phyloP scores from a whole-genome alignment of 2,113 vertebrate genomes.

The Xerus inauris region DNA sequence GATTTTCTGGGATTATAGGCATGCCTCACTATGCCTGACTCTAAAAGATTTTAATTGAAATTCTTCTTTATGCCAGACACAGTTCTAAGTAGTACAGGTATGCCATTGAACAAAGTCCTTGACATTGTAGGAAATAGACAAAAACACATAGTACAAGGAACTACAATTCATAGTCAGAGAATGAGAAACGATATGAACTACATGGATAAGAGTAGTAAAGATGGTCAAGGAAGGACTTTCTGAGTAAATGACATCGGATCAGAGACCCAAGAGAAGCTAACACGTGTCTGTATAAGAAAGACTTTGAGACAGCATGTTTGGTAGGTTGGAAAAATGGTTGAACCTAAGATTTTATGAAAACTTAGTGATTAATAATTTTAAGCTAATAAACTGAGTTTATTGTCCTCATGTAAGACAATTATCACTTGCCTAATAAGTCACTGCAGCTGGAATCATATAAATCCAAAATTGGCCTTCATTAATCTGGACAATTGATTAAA shows the following conservation, averaged over 20 bases:
- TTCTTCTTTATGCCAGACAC: neutral
- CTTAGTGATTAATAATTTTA: neutral
- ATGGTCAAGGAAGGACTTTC: neutral
- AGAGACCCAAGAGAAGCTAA: neutral
- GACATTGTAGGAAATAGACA: neutral
- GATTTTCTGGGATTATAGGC: no score
- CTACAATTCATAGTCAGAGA: neutral
- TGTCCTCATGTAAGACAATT: neutral
- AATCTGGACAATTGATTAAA: neutral
- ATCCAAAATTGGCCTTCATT: neutral
- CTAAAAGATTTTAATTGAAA: neutral
- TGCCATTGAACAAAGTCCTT: neutral
- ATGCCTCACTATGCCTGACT: neutral
- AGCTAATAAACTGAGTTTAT: neutral
- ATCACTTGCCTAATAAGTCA: neutral
- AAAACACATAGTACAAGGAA: neutral
- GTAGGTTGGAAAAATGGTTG: neutral
- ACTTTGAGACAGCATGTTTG: neutral
- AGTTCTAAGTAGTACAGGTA: neutral
- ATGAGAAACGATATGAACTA: neutral
- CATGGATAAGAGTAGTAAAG: neutral
- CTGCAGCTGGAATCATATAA: neutral
- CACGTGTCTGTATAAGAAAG: neutral
- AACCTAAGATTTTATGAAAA: neutral
- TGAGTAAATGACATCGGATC: neutral